Percentiles rank a stretch among this genome's conserved stretches.
Conservation (phyloP, 1,140 invertebrate species). For the Palaemon carinicauda region DNA sequence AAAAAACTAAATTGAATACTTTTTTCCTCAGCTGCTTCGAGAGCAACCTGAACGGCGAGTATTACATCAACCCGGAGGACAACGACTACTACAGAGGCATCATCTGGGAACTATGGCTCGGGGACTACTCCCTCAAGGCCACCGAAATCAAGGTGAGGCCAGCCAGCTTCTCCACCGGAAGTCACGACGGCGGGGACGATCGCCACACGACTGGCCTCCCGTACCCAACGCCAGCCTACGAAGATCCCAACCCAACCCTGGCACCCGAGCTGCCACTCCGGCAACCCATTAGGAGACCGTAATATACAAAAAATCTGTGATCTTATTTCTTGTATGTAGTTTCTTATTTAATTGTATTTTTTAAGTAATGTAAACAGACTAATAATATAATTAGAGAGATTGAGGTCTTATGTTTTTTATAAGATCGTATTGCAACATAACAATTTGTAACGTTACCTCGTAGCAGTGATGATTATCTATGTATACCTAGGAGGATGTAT, state of each 20-base stretch:
- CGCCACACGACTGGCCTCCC: background rate
- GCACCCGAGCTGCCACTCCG: conserved; percentile 33
- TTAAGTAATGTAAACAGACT: too few species aligned
- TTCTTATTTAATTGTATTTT: too few species aligned
- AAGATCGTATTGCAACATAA: too few species aligned
- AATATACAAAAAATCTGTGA: background rate
- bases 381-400: too few species aligned
- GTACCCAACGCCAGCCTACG: background rate
- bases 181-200: background rate
- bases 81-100: conserved; percentile 69
- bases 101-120: conserved; percentile 73
- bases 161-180: background rate
- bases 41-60: conserved; percentile 71
- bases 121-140: conserved; percentile 67
- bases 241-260: background rate
- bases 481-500: too few species aligned
- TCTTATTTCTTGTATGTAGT: too few species aligned
- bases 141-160: conserved; percentile 68
- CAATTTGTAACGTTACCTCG: too few species aligned
- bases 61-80: conserved; percentile 66
- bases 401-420: too few species aligned
- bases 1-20: background rate
- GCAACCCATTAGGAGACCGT: background rate
- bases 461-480: too few species aligned
- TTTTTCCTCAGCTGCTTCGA: conserved; percentile 68